Percentiles rank a stretch among this genome's conserved stretches.
phyloP scores from a whole-genome alignment of 2,888 invertebrate species.

The Tethea ocularis region DNA sequence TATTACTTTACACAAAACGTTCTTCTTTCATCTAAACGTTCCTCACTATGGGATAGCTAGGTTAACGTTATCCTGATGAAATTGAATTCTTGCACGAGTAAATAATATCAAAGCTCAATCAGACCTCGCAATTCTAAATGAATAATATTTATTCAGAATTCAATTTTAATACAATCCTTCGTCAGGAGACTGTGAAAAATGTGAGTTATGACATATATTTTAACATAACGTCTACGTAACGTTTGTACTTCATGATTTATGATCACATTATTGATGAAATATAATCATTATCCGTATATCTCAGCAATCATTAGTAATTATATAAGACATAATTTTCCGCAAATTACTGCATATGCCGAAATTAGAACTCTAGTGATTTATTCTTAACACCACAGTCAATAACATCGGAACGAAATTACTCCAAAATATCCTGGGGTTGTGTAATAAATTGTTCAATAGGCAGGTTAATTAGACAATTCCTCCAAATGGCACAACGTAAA shows the following conservation, averaged over 20 bases:
- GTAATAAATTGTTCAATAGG: slow-evolving; percentile 75
- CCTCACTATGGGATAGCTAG: not conserved
- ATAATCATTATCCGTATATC: not conserved
- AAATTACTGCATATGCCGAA: slow-evolving; percentile 36
- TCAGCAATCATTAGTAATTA: no score
- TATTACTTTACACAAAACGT: no score
- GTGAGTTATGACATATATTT: no score
- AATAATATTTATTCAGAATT: not conserved
- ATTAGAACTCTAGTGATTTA: slow-evolving; percentile 56
- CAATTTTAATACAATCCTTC: not conserved
- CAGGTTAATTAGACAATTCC: slow-evolving; percentile 78
- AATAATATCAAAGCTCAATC: slow-evolving; percentile 3
- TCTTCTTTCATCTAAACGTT: no score
- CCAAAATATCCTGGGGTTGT: slow-evolving; percentile 53
- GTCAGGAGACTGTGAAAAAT: not conserved
- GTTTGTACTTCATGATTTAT: not conserved
- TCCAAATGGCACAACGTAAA: slow-evolving; percentile 65
- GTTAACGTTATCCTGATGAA: not conserved
- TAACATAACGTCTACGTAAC: no score
- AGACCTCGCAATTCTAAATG: not conserved
- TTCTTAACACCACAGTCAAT: slow-evolving; percentile 62
- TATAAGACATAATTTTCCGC: slow-evolving; percentile 27
- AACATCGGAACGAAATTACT: slow-evolving; percentile 63
- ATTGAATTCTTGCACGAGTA: not conserved
- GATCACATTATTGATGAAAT: no score